These are phyloP conservation scores for Leptinotarsa defecta DNA, from an alignment of 1,140 invertebrate genomes.

Conservation along the genomic window DNA sequence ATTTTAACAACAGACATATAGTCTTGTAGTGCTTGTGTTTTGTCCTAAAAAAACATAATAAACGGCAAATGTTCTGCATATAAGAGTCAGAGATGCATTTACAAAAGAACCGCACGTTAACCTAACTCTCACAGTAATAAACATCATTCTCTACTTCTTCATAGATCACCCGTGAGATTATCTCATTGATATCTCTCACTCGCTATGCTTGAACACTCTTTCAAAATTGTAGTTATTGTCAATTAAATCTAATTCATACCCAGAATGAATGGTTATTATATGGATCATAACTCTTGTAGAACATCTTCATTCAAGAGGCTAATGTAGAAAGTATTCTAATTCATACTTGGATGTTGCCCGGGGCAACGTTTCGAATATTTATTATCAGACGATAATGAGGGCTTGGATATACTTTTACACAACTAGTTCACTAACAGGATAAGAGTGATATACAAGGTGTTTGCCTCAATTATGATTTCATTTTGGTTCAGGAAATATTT, in stretches of 20 bases:
- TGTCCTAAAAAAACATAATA: no score
- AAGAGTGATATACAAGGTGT: not conserved
- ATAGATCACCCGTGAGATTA: not conserved
- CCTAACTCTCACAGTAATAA: not conserved
- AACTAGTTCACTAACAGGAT: slow-evolving; percentile 4
- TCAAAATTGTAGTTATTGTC: slow-evolving; percentile 3
- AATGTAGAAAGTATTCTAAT: slow-evolving; percentile 9
- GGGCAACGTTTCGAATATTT: not conserved
- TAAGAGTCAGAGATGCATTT: no score
- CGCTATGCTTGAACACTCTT: not conserved
- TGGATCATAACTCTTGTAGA: slow-evolving; percentile 5
- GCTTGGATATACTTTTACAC: not conserved
- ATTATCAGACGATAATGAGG: slow-evolving; percentile 1
- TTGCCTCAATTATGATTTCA: no score
- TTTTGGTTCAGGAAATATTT: no score
- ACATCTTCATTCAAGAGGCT: slow-evolving; percentile 5
- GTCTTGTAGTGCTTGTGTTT: no score
- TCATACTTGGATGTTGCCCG: not conserved
- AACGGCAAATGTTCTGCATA: no score
- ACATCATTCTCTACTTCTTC: not conserved
- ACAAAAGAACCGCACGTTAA: no score
- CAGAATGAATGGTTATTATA: slow-evolving; percentile 9
- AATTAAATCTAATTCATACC: slow-evolving; percentile 3
- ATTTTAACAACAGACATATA: no score
- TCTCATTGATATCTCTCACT: not conserved